Evolutionary conservation across 2,888 invertebrate genomes (phyloP), one percentile per base, ranked within the genome.

Genomic region (Alentia gelatinosa): DNA sequence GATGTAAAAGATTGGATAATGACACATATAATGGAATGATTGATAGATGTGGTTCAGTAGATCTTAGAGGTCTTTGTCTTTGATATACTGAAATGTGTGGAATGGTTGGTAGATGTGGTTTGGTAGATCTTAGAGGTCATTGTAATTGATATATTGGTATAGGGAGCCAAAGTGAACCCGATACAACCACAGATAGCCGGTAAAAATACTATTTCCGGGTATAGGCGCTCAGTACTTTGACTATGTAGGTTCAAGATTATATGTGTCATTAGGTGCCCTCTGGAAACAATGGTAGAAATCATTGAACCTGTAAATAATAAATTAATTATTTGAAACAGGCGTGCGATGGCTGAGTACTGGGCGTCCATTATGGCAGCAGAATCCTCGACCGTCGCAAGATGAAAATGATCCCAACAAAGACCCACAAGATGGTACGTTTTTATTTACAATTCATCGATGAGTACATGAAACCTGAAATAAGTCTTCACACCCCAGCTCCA

Each of bases 371-470:
- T 79, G 39, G 35, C 79, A 79, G 39, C 79, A 79, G 26, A 79
- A 79, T 39, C 79, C 26, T 26, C 68, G 79, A 23, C 79, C 79
- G 1, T 26, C 86, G 7, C 86, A 40, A 42, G 86, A 86, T 47
- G 86, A 86, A 30, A 86, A 86, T 86, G 86, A 86, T 47, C 86
- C 42, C 30, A 86, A 86, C 30, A 86, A 86, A 50, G 86, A 86
- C 35, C 86, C 86, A 30, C 86, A 86, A 86, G 86, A 86, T 30
- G 86, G 86, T 86, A 79, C 9, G 63, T n/a, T 12, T 47, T 47
- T 19, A 47, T 47, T 47, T 9, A 47, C 9, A 47, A 19, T 47
- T 47, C 47, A 47, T 47, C 47, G 47, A 47, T 12, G 19, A 33
- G 26, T 30, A 74, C 26, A 74, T 19, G 5, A 56, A 56, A n/a